Percentiles rank a stretch among this genome's conserved stretches.
Evolutionary conservation across 92 coral and sea anemone species (phyloP).

Genomic region (Chrysogorgia sp.): DNA sequence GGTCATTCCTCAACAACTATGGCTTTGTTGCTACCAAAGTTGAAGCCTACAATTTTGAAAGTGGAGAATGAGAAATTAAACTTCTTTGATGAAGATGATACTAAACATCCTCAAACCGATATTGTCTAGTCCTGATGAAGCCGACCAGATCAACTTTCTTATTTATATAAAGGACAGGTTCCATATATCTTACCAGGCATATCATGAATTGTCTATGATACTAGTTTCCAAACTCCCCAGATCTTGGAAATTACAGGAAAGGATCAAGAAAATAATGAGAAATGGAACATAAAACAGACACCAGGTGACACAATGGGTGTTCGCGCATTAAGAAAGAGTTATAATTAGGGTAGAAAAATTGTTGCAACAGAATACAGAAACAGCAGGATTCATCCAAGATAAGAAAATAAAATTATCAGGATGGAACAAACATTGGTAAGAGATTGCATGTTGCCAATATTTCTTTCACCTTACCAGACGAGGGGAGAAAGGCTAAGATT

Average conservation of each 20-base stretch:
- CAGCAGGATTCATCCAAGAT: not conserved
- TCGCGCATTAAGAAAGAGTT: slow-evolving; percentile 15
- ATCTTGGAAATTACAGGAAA: slow-evolving; percentile 6
- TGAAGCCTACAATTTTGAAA: slow-evolving; percentile 14
- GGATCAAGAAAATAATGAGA: slow-evolving; percentile 19
- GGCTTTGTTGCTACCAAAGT: slow-evolving; percentile 28
- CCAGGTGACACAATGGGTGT: slow-evolving; percentile 40
- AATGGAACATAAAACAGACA: slow-evolving; percentile 31
- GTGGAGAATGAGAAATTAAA: not conserved
- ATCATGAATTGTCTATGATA: slow-evolving; percentile 20
- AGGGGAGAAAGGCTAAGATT: not conserved
- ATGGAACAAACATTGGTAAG: slow-evolving; percentile 49
- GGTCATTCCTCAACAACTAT: slow-evolving; percentile 10
- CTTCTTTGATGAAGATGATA: not conserved
- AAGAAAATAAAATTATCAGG: slow-evolving; percentile 33
- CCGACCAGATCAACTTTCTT: slow-evolving; percentile 33
- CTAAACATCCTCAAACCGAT: not conserved
- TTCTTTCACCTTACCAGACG: slow-evolving; percentile 37
- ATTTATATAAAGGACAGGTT: slow-evolving; percentile 37
- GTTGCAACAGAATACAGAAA: slow-evolving; percentile 2
- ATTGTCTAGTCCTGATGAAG: slow-evolving; percentile 3
- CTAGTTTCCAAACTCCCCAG: slow-evolving; percentile 24
- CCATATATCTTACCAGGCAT: slow-evolving; percentile 40
- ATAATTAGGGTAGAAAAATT: slow-evolving; percentile 6
- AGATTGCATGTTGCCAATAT: slow-evolving; percentile 34